Evolutionary conservation across 1,140 invertebrate genomes (phyloP).

Genomic region (Trachelipus rathkii): DNA sequence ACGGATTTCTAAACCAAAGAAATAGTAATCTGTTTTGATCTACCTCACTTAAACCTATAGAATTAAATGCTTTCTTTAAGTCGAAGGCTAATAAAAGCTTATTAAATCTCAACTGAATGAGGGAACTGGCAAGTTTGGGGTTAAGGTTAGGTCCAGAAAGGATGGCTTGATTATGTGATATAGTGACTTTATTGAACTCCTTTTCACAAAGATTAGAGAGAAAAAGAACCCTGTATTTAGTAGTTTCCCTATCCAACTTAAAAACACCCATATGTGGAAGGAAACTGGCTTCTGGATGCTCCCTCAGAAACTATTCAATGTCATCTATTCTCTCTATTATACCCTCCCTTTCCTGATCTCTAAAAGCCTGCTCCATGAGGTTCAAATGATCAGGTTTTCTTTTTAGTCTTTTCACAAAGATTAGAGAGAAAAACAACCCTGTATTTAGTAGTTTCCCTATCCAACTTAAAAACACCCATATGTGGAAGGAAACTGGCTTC

Average conservation of each 20-base stretch:
- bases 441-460: conserved; percentile 20
- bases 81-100: not conserved
- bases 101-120: not conserved
- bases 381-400: not conserved
- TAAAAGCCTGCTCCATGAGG: not conserved
- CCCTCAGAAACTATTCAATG: not conserved
- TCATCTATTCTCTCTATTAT: conserved; percentile 21
- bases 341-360: conserved; percentile 12
- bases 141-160: conserved; percentile 2
- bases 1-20: conserved; percentile 19
- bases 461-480: conserved; percentile 10
- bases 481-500: conserved; percentile 18
- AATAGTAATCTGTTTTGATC: conserved; percentile 23
- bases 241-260: not conserved
- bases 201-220: conserved; percentile 6
- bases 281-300: conserved; percentile 20
- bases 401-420: not conserved
- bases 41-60: not conserved
- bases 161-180: conserved; percentile 12
- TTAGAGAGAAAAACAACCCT: conserved; percentile 19
- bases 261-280: conserved; percentile 22
- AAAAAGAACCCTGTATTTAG: conserved; percentile 21
- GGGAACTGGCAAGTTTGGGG: not conserved
- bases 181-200: not conserved
- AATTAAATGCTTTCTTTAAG: conserved; percentile 5